A percentile compares a stretch with the other conserved stretches of the same genome.
These are phyloP conservation scores for Adela reaumurella DNA, from an alignment of 2,888 invertebrate species.

Conservation along the genomic window DNA sequence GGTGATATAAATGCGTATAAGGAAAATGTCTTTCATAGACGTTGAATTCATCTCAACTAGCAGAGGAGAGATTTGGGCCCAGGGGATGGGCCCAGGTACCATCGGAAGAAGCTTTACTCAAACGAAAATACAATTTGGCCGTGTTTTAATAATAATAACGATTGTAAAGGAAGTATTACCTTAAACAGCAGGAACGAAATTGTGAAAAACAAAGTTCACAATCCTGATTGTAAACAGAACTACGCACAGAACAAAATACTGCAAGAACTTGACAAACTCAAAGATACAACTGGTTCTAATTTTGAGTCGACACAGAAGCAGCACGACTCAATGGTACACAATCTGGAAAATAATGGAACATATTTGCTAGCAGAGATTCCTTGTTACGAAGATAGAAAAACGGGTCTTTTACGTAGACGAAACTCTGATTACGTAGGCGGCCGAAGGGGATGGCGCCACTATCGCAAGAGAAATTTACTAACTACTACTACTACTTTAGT, in stretches of 20 bases:
- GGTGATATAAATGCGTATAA: no score
- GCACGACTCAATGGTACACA: no score
- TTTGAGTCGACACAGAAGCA: conserved; percentile 2
- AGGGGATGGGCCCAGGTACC: conserved; percentile 4
- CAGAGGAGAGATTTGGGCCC: conserved; percentile 5
- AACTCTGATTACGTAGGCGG: no score
- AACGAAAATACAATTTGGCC: conserved; percentile 6
- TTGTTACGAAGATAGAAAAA: no score
- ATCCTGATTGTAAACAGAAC: conserved; percentile 2
- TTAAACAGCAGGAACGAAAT: conserved; percentile 6
- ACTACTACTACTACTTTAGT: no score
- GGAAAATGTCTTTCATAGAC: background rate
- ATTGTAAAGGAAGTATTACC: conserved; percentile 6
- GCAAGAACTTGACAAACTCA: conserved; percentile 3
- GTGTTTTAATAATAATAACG: conserved; percentile 4
- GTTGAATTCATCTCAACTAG: conserved; percentile 6
- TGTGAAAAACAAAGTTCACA: conserved; percentile 4
- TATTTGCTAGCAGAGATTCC: no score
- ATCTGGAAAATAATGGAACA: no score
- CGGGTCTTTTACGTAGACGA: no score
- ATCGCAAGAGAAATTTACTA: no score
- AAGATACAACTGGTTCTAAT: conserved; percentile 4
- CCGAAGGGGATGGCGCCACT: no score
- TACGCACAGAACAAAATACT: conserved; percentile 6
- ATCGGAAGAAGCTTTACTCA: conserved; percentile 5